Conservation (phyloP, 2,888 invertebrate genomes). For the Gymnoscelis rufifasciata region DNA sequence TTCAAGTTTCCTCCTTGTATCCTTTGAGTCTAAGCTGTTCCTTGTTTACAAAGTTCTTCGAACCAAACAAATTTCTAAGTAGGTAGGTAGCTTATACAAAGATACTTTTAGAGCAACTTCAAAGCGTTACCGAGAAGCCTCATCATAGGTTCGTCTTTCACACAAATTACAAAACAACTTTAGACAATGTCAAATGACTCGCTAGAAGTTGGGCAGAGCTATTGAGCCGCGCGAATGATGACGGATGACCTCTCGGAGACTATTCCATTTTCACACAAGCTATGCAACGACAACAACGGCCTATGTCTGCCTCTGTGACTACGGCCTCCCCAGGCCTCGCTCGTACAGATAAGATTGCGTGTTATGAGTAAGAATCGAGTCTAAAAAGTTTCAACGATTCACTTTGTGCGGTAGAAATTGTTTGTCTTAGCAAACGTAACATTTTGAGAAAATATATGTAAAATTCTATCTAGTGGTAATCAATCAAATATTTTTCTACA, state of each 20-base stretch:
- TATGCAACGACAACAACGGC: constrained; percentile 36
- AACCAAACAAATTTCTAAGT: neutral
- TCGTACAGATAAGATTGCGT: constrained; percentile 30
- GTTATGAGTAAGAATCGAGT: constrained; percentile 30
- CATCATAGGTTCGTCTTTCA: neutral
- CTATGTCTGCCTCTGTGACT: too few relatives aligned
- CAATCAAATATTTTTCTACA: constrained; percentile 75
- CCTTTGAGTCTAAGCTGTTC: constrained; percentile 1
- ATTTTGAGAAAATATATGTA: constrained; percentile 68
- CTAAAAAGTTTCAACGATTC: constrained; percentile 44
- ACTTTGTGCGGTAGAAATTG: constrained; percentile 57
- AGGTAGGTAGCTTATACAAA: neutral
- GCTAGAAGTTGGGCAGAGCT: constrained; percentile 1
- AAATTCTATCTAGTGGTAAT: constrained; percentile 74
- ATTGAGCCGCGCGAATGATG: neutral
- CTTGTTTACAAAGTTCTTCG: constrained; percentile 1
- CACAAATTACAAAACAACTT: constrained; percentile 6
- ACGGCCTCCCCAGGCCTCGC: neutral
- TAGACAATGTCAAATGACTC: neutral
- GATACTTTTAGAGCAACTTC: neutral
- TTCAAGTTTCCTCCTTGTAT: neutral
- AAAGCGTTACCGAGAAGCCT: neutral
- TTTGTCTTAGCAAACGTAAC: constrained; percentile 65
- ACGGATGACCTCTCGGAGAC: constrained; percentile 26
- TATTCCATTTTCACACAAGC: constrained; percentile 32